These are phyloP conservation scores for Muscina levida DNA, from an alignment of 2,888 invertebrate genomes.

Conservation along the genomic window DNA sequence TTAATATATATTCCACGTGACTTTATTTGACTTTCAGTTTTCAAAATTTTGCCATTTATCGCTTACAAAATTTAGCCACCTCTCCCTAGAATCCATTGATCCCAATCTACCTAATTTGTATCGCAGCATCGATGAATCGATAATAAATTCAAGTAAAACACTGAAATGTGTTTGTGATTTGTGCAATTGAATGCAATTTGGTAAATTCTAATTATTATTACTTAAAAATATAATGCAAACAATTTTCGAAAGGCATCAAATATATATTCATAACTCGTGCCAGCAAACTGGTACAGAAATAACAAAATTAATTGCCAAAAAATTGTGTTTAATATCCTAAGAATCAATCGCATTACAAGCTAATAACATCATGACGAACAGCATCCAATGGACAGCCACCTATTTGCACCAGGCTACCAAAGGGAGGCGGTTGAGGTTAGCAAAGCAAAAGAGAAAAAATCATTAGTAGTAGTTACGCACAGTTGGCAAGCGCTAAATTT, in stretches of 20 bases:
- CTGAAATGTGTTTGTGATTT: background rate
- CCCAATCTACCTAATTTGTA: no score
- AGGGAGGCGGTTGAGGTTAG: background rate
- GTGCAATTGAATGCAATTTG: background rate
- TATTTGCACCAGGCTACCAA: background rate
- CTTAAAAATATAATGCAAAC: constrained; percentile 12
- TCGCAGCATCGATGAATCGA: no score
- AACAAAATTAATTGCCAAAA: constrained; percentile 19
- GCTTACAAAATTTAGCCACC: no score
- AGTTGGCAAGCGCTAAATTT: background rate
- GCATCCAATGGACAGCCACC: background rate
- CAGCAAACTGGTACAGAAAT: constrained; percentile 12
- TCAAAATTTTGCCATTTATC: no score
- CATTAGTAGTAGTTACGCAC: background rate
- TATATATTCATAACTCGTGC: background rate
- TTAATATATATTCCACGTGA: no score
- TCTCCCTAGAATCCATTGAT: no score
- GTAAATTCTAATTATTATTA: background rate
- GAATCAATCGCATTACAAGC: constrained; percentile 24
- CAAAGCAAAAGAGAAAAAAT: background rate
- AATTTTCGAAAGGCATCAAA: background rate
- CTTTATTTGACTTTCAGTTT: no score
- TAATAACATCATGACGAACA: constrained; percentile 3
- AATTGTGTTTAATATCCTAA: background rate
- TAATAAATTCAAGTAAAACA: no score